Evolutionary conservation across 2,797 vertebrate genomes (phyloP), one percentile per base, ranked within the genome.

Genomic region (Ctenosaura bakeri): DNA sequence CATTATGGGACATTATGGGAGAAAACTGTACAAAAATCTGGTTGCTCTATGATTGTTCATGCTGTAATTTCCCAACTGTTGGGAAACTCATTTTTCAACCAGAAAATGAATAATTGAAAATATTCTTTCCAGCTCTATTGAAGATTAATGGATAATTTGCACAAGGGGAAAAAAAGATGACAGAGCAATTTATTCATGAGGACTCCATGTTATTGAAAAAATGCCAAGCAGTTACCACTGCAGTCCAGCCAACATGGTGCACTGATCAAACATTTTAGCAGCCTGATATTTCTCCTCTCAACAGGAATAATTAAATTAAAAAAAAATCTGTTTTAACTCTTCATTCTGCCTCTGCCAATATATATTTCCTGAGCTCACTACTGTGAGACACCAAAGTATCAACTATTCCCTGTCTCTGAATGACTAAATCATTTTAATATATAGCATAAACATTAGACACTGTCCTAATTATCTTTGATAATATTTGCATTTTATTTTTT

Each of bases 131-230:
- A 69, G 32, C 66, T 69, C 66, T 69, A 18, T 88, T 93, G 92
- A 87, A 93, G 94, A 93, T 92, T 93, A 94, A 94, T 93, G 0
- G 91, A 64, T 82, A 89, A 93, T 94, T 94, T 95, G 85, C 92
- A 95, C 91, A 93, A 74, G 90, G 84, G 42, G 42, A 46, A 46
- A 46, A 94, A 95, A 94, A 94, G 85, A 54, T 56, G 78, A 20
- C 88, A 76, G 91, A 95, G 81, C 46, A 71, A 88, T 46, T 95
- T 86, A 76, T 50, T 85, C 91, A 77, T 88, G 85, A 29, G 73
- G 87, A 91, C 29, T 93, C 90, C 82, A 38, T 1, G 8, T 89
- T 94, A 93, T 91, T 94, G 94, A 92, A 94, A 94, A 94, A 91
- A 86, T 92, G 91, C 85, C 42, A 95, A 94, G 91, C 42, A 85